Base-by-base conservation (phyloP, 2,113 vertebrate species). In the Melanostigma gelatinosum region DNA sequence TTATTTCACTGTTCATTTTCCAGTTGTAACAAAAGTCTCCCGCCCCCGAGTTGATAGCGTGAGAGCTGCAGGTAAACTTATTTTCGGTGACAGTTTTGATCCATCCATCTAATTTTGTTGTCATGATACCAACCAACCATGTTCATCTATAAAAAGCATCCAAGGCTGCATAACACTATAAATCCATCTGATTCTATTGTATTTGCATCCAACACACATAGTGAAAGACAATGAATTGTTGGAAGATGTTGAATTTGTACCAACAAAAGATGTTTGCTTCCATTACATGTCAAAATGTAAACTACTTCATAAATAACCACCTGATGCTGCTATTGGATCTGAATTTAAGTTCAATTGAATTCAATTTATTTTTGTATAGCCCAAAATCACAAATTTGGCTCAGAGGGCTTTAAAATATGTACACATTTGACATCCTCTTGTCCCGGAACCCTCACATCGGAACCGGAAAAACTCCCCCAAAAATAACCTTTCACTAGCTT, bases 41-140 rank as follows among this genome's bases (percentile, higher is more conserved):
- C 0, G 0, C 32, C 0, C 0, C 32, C 32, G 0, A 4, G 3
- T 32, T 32, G 3, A 32, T 32, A 32, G 24, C 24, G 24, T 24
- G 24, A 1, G 24, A 24, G 24, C 24, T 24, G 24, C 32, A 32
- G 36, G 66, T 68, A 32, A 52, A 68, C 18, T 22, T 52, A 18
- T 15, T 67, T 32, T 60, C 24, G 34, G 27, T 32, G 0, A 18
- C 16, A 20, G 1, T 38, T 54, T n/a, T 54, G 16, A 52, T 63
- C n/a, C 4, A 52, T 38, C 34, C 20, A 18, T 38, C 32, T 38
- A 8, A 15, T 68, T 61, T 34, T 18, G 24, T 46, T 32, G 32
- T 32, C 32, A 32, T 44, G 40, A 13, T 29, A 46, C 40, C 40
- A 27, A 46, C 22, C n/a, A 18, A 6, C 63, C 13, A 46, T 32